These are phyloP conservation scores for Gallinago solitaria DNA, from an alignment of 2,797 vertebrate species.

Conservation along the genomic window DNA sequence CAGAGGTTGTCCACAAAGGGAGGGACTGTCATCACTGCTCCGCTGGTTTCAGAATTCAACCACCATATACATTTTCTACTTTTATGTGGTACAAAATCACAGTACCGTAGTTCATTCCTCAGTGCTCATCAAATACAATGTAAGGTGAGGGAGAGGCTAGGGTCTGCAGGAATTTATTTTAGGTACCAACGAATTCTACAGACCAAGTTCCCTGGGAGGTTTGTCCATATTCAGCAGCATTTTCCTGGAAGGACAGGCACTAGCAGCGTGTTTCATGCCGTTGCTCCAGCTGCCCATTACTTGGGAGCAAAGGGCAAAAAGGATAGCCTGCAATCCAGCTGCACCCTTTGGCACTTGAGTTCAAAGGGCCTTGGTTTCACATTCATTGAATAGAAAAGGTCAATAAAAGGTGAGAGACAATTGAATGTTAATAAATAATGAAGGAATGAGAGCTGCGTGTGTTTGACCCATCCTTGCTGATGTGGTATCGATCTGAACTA, in stretches of 20 bases:
- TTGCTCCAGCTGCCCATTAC: neutral
- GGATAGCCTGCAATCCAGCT: neutral
- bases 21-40: neutral
- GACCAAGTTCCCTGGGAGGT: neutral
- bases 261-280: neutral
- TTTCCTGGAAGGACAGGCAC: neutral
- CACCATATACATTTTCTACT: neutral
- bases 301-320: too few relatives aligned
- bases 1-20: neutral
- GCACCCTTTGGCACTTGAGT: neutral
- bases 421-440: slow-evolving; percentile 43
- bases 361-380: slow-evolving; percentile 11
- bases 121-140: neutral
- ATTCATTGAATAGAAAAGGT: slow-evolving; percentile 1
- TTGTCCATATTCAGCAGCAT: neutral
- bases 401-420: slow-evolving; percentile 19
- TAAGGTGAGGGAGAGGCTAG: neutral
- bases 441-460: neutral
- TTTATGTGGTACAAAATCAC: neutral
- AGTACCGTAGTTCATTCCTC: neutral
- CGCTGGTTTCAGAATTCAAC: neutral
- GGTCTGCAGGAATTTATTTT: neutral
- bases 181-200: neutral
- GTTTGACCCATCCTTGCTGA: slow-evolving; percentile 39
- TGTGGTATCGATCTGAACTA: slow-evolving; percentile 27